Base-by-base conservation (phyloP, 2,888 invertebrate genomes). In the Pseudolycoriella hygida region DNA sequence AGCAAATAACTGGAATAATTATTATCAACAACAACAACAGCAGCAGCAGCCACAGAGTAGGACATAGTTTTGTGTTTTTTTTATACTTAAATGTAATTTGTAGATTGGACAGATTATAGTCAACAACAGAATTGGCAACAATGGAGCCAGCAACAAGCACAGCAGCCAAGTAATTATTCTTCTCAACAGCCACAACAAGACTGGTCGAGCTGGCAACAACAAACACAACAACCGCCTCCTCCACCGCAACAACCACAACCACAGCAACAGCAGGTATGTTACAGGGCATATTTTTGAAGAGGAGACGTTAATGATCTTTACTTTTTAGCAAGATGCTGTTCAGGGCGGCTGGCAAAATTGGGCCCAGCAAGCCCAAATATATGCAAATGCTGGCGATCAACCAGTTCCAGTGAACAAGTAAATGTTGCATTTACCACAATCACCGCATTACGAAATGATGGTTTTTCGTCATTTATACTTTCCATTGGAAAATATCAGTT, bases 271-370 rank as follows among this genome's bases (percentile, higher is more conserved):
- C 32, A 32, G 17, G 15, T 25, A 14, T 30, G 6, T n/a, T 30
- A 10, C 11, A 40, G 12, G 30, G 30, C 12, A 25, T 20, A 17
- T 19, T 19, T 41, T 41, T n/a, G 12, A 19, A 17, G 19, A n/a
- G 4, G 10, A 3, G n/a, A 39, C 14, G 4, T 5, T 17, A 39
- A 39, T 37, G 4, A 4, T 5, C 11, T 39, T 14, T 17, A 3
- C 17, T 15, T 11, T 17, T 41, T 41, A 44, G 12, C 44, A 44
- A 40, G 40, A 37, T 17, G 39, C n/a, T 5, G 40, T 18, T 30
- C 31, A 31, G 6, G 30, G 18, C 14, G 43, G 37, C 10, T 44
- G 44, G 44, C 44, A 44, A 40, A 30, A 44, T 40, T 44, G 44
- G 44, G 30, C 44, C 2, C 40, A 40, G 14, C 40, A 39, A 11